Percentiles rank a stretch among this genome's conserved stretches.
Conservation (phyloP, 53 echinoderm and acorn worm genomes). For the Patiria pectinifera region DNA sequence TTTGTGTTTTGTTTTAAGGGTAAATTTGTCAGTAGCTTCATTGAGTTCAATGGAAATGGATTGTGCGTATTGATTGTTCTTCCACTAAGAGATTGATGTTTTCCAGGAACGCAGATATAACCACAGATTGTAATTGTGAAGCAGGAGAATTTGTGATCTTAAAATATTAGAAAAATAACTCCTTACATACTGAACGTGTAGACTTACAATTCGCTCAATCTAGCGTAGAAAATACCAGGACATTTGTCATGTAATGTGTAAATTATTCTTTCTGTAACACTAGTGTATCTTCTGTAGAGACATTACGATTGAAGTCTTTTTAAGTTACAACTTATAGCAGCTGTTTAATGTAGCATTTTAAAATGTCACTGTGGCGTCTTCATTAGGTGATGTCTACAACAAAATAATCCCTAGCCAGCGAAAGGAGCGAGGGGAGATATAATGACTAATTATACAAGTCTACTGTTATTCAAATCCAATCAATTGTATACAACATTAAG, state of each 20-base stretch:
- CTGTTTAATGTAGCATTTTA: neutral
- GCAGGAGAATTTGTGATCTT: neutral
- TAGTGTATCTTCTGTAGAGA: neutral
- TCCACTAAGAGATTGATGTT: neutral
- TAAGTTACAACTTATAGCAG: neutral
- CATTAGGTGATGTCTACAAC: neutral
- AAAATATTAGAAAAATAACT: neutral
- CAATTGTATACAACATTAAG: constrained; percentile 42
- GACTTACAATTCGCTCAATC: neutral
- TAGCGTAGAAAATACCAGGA: neutral
- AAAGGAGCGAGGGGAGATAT: neutral
- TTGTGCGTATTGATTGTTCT: neutral
- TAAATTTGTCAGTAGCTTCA: constrained; percentile 11
- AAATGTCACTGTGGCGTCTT: neutral
- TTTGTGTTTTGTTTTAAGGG: constrained; percentile 6
- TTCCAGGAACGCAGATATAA: neutral
- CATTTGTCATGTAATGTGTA: neutral
- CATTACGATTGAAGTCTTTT: neutral
- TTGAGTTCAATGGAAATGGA: neutral
- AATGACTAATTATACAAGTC: neutral
- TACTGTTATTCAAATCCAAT: constrained; percentile 5
- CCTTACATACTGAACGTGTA: neutral
- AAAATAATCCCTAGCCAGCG: neutral
- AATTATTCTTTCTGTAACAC: neutral
- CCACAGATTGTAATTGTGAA: neutral